Evolutionary conservation across 1,140 invertebrate species (phyloP).

Genomic region (Trachymyrmex cornetzi): DNA sequence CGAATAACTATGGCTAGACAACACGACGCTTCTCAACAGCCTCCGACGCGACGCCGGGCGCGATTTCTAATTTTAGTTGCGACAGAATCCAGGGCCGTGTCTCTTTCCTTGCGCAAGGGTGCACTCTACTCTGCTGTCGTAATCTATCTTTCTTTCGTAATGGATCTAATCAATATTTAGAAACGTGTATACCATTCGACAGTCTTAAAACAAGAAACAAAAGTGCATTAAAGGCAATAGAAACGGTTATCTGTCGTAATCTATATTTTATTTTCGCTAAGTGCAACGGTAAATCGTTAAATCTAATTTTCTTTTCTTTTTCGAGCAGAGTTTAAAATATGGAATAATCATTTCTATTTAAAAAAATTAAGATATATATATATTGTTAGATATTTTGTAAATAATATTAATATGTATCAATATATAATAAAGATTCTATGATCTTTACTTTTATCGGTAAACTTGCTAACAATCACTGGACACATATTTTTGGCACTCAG

Average conservation of each 20-base stretch:
- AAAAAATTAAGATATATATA: not conserved
- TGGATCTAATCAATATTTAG: constrained; percentile 1
- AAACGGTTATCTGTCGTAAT: not conserved
- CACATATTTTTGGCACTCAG: constrained; percentile 16
- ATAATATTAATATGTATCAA: not conserved
- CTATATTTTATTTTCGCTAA: constrained; percentile 28
- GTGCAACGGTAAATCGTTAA: not conserved
- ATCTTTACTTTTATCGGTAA: constrained; percentile 8
- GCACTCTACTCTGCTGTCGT: not conserved
- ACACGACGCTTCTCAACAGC: constrained; percentile 73
- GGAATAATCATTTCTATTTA: not conserved
- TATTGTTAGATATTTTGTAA: not conserved
- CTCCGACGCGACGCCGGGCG: constrained; percentile 59
- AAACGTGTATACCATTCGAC: not conserved
- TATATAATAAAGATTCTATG: not conserved
- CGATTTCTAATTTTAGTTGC: constrained; percentile 75
- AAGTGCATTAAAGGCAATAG: not conserved
- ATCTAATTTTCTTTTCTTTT: not conserved
- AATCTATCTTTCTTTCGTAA: constrained; percentile 27
- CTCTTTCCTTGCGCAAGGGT: constrained; percentile 30
- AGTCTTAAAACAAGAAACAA: not conserved
- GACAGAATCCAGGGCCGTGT: constrained; percentile 71
- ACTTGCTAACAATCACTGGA: not conserved
- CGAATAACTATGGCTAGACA: constrained; percentile 73
- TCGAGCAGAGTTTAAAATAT: not conserved